These are phyloP conservation scores for Bombylius major DNA, from an alignment of 2,888 invertebrate species.

Conservation along the genomic window DNA sequence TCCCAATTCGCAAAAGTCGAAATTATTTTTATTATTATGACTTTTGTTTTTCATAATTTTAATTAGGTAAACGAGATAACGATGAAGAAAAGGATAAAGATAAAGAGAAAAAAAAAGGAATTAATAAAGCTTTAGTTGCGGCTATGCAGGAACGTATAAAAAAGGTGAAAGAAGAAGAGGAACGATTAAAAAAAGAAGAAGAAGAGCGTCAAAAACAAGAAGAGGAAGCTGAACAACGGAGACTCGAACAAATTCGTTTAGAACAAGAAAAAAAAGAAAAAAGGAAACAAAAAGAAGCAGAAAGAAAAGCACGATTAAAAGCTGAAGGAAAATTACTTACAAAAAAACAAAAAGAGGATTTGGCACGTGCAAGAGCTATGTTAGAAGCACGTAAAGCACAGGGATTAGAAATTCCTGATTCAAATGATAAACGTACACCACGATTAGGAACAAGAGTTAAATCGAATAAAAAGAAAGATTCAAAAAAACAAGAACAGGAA, in stretches of 20 bases:
- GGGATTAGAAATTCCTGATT: conserved; percentile 69
- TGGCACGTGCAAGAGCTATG: conserved; percentile 77
- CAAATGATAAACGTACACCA: conserved; percentile 44
- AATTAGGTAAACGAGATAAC: conserved; percentile 34
- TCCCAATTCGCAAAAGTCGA: not conserved
- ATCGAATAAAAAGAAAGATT: conserved; percentile 52
- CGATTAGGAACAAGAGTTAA: conserved; percentile 63
- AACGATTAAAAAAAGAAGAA: conserved; percentile 54
- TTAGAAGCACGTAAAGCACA: conserved; percentile 80
- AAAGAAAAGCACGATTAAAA: conserved; percentile 81
- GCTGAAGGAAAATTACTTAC: conserved; percentile 93
- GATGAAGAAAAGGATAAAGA: conserved; percentile 39
- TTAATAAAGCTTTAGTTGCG: conserved; percentile 73
- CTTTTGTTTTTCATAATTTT: not conserved
- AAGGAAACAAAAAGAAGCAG: conserved; percentile 86
- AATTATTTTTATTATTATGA: not conserved
- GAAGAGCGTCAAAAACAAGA: conserved; percentile 65
- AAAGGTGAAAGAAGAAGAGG: conserved; percentile 81
- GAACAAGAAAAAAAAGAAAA: conserved; percentile 81
- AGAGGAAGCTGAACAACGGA: conserved; percentile 60
- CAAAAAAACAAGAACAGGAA: conserved; percentile 32
- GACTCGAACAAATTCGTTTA: conserved; percentile 59
- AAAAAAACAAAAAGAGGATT: conserved; percentile 84
- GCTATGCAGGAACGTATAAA: conserved; percentile 88
- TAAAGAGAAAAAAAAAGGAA: conserved; percentile 50